Base-by-base conservation (phyloP, 2,113 vertebrate species). In the Corvus moneduloides region DNA sequence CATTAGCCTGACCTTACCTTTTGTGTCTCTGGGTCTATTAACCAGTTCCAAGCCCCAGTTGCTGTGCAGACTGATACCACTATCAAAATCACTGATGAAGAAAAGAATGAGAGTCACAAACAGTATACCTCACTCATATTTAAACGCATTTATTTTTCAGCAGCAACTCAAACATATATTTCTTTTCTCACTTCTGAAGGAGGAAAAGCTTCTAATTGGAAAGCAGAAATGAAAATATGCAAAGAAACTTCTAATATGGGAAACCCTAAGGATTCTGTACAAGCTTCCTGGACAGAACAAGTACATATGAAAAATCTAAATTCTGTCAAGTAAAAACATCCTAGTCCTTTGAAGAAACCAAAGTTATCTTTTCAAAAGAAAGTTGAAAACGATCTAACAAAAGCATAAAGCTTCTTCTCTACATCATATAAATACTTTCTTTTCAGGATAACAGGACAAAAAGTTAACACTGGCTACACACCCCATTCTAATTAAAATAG, bases 1-100 rank as follows among this genome's bases (percentile, higher is more conserved):
- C n/a, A 71, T 66, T 32, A 86, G 56, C 18, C 30, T 23, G 8
- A 41, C 32, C 64, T 94, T 96, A 99, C 99, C 98, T 99, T 99
- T 94, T 99, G 99, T 88, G 99, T 99, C 95, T 99, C 99, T 0
- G 99, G 99, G 84, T 99, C 99, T 98, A 99, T 99, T 94, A 99
- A 97, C 99, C 99, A 99, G 97, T 99, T 99, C 99, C 99, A 99
- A 73, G 99, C 99, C 84, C 99, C 99, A 49, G 99, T 99, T 76
- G 99, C 99, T 80, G 99, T 99, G 95, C 99, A 99, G 49, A 99
- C 99, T 84, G 99, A 99, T 33, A 99, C 99, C 94, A 99, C 99
- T 95, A 99, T 99, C 77, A 99, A 98, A 97, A 99, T 99, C 99
- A 99, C 99, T 99, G 97, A 90, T 75, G 77, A 89, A 96, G 96